These are phyloP conservation scores for Psettodes erumei DNA, from an alignment of 2,113 vertebrate genomes.

Conservation along the genomic window DNA sequence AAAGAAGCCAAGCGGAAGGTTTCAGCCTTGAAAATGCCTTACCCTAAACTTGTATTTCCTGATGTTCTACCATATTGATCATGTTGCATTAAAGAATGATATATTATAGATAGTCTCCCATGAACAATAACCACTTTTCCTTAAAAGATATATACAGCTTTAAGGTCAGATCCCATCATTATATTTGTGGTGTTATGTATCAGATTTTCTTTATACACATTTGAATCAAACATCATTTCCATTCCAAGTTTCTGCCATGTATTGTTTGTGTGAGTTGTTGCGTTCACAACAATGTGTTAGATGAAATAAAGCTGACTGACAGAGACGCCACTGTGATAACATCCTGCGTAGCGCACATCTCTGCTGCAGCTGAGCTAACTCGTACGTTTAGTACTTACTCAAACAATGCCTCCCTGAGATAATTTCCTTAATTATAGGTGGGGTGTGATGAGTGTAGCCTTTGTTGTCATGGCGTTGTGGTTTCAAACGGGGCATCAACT, in stretches of 20 bases:
- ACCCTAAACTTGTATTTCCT: background rate
- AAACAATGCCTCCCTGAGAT: background rate
- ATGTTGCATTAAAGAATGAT: too few relatives aligned
- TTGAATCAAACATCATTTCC: background rate
- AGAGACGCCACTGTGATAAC: background rate
- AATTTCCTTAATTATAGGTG: background rate
- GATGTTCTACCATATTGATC: background rate
- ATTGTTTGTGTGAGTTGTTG: conserved; percentile 4
- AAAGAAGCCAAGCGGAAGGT: background rate
- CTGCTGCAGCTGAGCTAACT: background rate
- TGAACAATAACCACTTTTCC: too few relatives aligned
- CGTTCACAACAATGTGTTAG: background rate
- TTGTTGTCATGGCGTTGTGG: background rate
- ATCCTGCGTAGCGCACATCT: conserved; percentile 11
- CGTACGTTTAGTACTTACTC: background rate
- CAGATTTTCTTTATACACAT: background rate
- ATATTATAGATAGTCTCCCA: too few relatives aligned
- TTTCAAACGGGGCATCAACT: conserved; percentile 5
- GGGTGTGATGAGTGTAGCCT: rapidly evolving
- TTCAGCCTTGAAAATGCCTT: background rate
- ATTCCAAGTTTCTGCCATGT: conserved; percentile 2
- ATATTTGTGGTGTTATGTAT: background rate
- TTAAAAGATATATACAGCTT: background rate
- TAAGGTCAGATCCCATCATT: too few relatives aligned
- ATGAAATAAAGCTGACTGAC: background rate